Base-by-base conservation (phyloP, 2,113 vertebrate species). In the Syrrhaptes paradoxus region DNA sequence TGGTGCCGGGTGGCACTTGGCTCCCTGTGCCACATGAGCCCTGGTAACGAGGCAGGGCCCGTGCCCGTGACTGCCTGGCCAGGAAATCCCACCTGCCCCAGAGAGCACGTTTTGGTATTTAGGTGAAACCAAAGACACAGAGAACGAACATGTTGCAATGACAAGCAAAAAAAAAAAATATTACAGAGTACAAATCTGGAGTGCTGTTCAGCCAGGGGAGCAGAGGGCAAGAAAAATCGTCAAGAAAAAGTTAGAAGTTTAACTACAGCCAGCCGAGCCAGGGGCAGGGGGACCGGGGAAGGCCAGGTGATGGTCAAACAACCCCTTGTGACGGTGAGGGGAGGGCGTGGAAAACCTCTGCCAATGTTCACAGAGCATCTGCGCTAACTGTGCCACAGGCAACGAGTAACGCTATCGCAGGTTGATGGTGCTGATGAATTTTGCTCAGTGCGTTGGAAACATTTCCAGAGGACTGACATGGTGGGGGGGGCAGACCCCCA, bases 301-400 rank as follows among this genome's bases (percentile, higher is more conserved):
- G 32, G 24, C 29, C 28, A 18, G 41, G 8, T 4, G 7, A 13
- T 13, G 45, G 17, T 10, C 20, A 31, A 10, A 48, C 85, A 54
- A 0, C 10, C 17, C 5, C 36, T 61, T n/a, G 3, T 1, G 0
- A 7, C 0, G 4, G 17, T 6, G 20, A 52, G 34, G 1, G 9
- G 5, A 63, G 4, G 18, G 24, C 21, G 6, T 13, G 1, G 1
- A 29, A 80, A 31, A 32, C 4, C 38, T 45, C 32, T 55, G 17
- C 22, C 5, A 19, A 6, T 3, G 4, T 24, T 48, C 31, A 1
- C 15, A 5, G 14, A 17, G 13, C 9, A n/a, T 21, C 8, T 15
- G 49, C 20, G 5, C 7, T 36, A 46, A 36, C 14, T 19, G 7
- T 13, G 13, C 29, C 13, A 22, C 4, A 16, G 18, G 14, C 58